Base-by-base conservation (phyloP, 1,140 invertebrate species). In the Drosophila seguyi region DNA sequence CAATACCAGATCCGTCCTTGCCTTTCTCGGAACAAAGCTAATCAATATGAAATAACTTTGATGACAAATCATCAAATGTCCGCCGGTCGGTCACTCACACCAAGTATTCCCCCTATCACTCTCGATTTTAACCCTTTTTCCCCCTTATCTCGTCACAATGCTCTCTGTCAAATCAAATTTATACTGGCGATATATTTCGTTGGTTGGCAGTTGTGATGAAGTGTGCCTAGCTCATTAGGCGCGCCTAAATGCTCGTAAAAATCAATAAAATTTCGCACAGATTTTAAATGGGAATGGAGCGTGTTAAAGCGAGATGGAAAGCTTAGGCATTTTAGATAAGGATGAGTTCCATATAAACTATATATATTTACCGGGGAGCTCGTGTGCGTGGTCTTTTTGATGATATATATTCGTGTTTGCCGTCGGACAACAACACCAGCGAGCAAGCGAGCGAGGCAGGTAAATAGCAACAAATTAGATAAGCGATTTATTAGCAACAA, bases 401-500 rank as follows among this genome's bases (percentile, higher is more conserved):
- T 74, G 59, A 41, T 55, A 55, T 55, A 55, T 55, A 25, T 29
- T 62, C 34, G 25, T 57, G 69, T 71, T 75, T 84, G 75, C 61
- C 72, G 76, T 79, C 42, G 47, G 59, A 48, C 76, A 56, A 85
- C 79, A 82, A 68, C 29, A 55, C 13, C 14, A 55, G 13, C 44
- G 0, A 22, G 29, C 50, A 6, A 25, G 14, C 20, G 14, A 63
- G n/a, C 14, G 6, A 25, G 47, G 31, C 57, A 76, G 73, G 55
- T 81, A 74, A 85, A 85, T 73, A 80, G 68, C 67, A 85, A 81
- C 81, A 85, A 85, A 85, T 81, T 81, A 85, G 82, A 85, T 85
- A 85, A 85, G 81, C 81, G 59, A 75, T 85, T 77, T 85, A 85
- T 85, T 85, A 86, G 67, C 81, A 56, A 63, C 27, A 29, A 29